A percentile compares a stretch with the other conserved stretches of the same genome.
These are phyloP conservation scores for Macaca nemestrina DNA, from an alignment of 2,113 vertebrate species.

Conservation along the genomic window DNA sequence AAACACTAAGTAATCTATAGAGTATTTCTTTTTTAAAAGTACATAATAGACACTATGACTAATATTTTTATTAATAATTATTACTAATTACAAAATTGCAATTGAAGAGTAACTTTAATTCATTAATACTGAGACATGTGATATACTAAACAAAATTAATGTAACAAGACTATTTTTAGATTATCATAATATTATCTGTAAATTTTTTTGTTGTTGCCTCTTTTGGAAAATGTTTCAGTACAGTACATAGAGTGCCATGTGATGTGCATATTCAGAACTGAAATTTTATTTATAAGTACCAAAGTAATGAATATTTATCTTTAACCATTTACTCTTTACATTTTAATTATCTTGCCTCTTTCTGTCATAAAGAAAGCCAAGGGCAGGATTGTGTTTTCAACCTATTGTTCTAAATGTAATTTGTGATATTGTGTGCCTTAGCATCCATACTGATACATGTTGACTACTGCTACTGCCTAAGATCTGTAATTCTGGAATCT, in stretches of 20 bases:
- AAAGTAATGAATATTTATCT: background rate
- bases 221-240: background rate
- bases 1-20: background rate
- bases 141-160: background rate
- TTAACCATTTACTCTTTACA: background rate
- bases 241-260: background rate
- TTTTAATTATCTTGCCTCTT: background rate
- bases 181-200: background rate
- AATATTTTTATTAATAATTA: background rate
- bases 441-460: background rate
- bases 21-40: background rate
- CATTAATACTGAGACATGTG: background rate
- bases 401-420: background rate
- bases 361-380: background rate
- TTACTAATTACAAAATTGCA: background rate
- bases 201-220: background rate
- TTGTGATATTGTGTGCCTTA: background rate
- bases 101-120: background rate
- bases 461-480: background rate
- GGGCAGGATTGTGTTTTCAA: background rate
- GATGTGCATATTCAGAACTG: background rate
- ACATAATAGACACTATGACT: background rate
- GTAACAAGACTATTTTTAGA: background rate
- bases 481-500: background rate
- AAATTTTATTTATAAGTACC: background rate